Base-by-base conservation (phyloP, 2,113 vertebrate species). In the Etheostoma cragini region DNA sequence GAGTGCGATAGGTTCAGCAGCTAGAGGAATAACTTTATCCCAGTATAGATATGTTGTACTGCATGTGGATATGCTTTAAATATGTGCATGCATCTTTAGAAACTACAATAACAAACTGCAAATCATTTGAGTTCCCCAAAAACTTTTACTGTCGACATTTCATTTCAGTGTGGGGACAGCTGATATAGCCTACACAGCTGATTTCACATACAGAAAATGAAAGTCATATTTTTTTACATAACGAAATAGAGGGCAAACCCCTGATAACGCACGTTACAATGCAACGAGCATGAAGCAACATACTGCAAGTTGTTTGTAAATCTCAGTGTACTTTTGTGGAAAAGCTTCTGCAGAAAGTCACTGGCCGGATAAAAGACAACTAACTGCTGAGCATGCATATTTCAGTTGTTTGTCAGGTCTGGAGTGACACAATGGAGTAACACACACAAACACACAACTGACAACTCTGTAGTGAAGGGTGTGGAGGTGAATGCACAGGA, bases 401-500 rank as follows among this genome's bases (percentile, higher is more conserved):
- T 87, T 89, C 19, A 88, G 79, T 68, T 85, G 82, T 81, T 88
- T 88, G 80, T 91, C 84, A 86, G 77, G 81, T 78, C 76, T 53
- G 60, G 78, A 84, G 78, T 78, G 72, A 78, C n/a, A n/a, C n/a
- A n/a, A 83, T 50, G 76, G 72, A 80, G 81, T 21, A 77, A 53
- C 30, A 66, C 72, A 66, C 60, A 60, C 42, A 64, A 45, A 68
- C 60, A 79, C 70, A 78, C 68, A 49, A 24, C 80, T 84, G 82
- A 82, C 84, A 81, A 70, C 62, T 83, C 46, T 77, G 74, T 72
- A 81, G 68, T 77, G 60, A 80, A 60, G 66, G 54, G 35, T 81
- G 80, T 38, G 60, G 73, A 82, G 82, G 71, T 75, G 65, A 56
- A 64, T 64, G 47, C 72, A 47, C 35, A 33, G 66, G 61, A 68